phyloP scores from a whole-genome alignment of 2,113 vertebrate genomes.

The Lipophrys pholis region DNA sequence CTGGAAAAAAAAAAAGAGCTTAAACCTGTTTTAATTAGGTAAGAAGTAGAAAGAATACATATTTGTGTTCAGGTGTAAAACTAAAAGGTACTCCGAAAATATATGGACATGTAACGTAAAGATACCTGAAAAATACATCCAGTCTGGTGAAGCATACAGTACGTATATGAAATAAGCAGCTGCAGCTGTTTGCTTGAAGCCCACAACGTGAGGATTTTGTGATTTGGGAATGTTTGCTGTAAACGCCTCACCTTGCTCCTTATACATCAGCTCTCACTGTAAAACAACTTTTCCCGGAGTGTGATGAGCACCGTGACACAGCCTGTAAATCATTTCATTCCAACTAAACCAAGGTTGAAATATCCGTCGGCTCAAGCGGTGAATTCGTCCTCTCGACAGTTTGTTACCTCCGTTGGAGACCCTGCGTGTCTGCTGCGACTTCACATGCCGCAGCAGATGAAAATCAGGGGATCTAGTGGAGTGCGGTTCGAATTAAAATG shows the following conservation, averaged over 20 bases:
- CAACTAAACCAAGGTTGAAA: slow-evolving; percentile 8
- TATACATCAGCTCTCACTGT: slow-evolving; percentile 1
- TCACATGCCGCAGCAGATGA: not conserved
- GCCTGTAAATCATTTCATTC: not conserved
- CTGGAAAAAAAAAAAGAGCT: too few species aligned
- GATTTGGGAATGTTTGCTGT: too few species aligned
- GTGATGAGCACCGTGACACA: not conserved
- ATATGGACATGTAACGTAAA: too few species aligned
- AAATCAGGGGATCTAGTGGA: not conserved
- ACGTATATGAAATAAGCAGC: too few species aligned
- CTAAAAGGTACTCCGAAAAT: too few species aligned
- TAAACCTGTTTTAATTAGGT: too few species aligned
- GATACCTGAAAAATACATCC: too few species aligned
- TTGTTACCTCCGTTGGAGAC: not conserved
- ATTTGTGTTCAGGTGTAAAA: too few species aligned
- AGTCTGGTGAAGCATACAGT: too few species aligned
- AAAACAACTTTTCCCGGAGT: not conserved
- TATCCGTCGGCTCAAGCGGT: not conserved
- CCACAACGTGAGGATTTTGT: too few species aligned
- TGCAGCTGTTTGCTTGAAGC: too few species aligned
- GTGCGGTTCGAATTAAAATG: not conserved
- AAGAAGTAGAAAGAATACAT: too few species aligned
- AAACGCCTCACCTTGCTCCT: not conserved
- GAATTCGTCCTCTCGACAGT: not conserved
- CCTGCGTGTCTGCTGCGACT: not conserved